Base-by-base conservation (phyloP, 2,797 vertebrate species). In the Leuciscus waleckii region DNA sequence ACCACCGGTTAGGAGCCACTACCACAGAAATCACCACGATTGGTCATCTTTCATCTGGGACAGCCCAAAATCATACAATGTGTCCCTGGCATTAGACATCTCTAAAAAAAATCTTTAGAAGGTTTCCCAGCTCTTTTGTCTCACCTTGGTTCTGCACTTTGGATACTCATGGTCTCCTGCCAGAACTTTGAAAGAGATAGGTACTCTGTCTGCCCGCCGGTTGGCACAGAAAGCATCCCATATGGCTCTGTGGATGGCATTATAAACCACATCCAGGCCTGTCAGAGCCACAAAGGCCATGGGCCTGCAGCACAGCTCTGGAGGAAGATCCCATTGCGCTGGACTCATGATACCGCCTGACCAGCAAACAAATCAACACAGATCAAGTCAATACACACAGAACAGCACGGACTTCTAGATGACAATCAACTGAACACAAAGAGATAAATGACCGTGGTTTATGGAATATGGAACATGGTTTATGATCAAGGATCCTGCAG, bases 171-270 rank as follows among this genome's bases (percentile, higher is more conserved):
- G 97, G 90, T 99, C 98, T 84, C 98, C 98, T 21, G 97, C 96
- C 9, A 99, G 96, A 61, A 99, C 97, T 94, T 99, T 99, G 90
- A 99, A 99, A 49, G 98, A 99, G 93, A 99, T 98, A 2, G 98
- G 98, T 56, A 99, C 98, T 83, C 98, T 92, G 93, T 99, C 98
- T n/a, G 98, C 97, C 1, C 98, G 94, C 17, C 98, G 95, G 91
- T 99, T 99, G 86, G 96, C 97, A 87, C 98, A 99, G 93, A 99
- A 99, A 51, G 98, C 97, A 19, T 99, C 98, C 98, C 98, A 99
- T 77, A 99, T 98, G 43, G 98, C 98, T 29, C 98, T 95, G 88
- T 99, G 98, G 63, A 99, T 94, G 2, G 98, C 98, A 81, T 99
- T 99, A 88, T 96, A 99, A 13, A 97, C 94, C 85, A 99, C 97